Conservation (phyloP, 1,140 invertebrate species). For the Lepidurus arcticus region DNA sequence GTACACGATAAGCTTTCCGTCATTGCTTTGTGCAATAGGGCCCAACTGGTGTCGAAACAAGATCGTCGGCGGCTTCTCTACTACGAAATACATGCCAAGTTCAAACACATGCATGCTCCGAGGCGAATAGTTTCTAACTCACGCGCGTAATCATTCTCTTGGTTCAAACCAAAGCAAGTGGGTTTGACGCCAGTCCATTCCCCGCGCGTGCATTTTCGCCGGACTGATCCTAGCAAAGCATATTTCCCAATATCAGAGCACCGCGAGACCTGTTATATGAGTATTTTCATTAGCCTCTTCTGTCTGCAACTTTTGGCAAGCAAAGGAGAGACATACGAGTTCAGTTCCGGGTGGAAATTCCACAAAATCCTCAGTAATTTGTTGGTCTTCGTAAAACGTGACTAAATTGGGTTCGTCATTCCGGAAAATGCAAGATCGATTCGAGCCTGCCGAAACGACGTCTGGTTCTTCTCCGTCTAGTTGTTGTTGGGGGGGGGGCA, state of each 20-base stretch:
- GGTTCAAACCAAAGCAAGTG: conserved; percentile 70
- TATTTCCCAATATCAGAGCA: conserved; percentile 75
- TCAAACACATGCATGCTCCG: not conserved
- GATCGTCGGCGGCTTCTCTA: conserved; percentile 79
- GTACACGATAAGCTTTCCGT: conserved; percentile 74
- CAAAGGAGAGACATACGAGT: conserved; percentile 49
- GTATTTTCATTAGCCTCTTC: conserved; percentile 11
- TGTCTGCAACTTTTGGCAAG: conserved; percentile 5
- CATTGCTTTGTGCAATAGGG: conserved; percentile 77
- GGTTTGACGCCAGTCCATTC: conserved; percentile 72
- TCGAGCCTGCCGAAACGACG: conserved; percentile 30
- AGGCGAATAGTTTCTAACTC: conserved; percentile 42
- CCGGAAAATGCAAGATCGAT: conserved; percentile 64
- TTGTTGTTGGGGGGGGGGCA: not conserved
- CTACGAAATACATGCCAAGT: conserved; percentile 44
- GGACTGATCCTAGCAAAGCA: conserved; percentile 53
- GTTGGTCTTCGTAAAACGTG: conserved; percentile 69
- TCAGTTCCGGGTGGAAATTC: conserved; percentile 68
- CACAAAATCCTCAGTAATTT: conserved; percentile 64
- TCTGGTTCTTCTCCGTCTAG: conserved; percentile 32
- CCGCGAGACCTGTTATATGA: conserved; percentile 48
- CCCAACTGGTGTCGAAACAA: conserved; percentile 71
- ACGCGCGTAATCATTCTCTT: conserved; percentile 78
- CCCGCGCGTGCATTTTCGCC: conserved; percentile 62
- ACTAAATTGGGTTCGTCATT: conserved; percentile 72